Evolutionary conservation across 2,797 vertebrate species (phyloP).

Genomic region (Graptemys geographica): DNA sequence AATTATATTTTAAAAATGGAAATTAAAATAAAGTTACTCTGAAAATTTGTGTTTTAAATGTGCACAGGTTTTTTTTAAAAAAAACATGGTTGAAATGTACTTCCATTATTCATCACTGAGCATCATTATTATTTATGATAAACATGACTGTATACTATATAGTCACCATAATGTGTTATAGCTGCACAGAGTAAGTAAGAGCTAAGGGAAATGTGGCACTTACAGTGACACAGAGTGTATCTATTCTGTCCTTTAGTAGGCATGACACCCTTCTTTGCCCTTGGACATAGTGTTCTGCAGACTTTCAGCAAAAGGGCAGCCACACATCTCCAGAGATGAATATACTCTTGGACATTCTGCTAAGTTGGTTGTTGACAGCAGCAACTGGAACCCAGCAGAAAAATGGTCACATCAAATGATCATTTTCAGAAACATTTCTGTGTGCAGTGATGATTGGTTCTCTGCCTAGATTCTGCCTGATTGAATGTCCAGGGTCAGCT

Average conservation of each 20-base stretch:
- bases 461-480: not conserved
- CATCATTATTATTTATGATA: not conserved
- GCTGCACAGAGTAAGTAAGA: not conserved
- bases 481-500: not conserved
- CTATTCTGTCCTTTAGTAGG: not conserved
- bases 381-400: conserved; percentile 6
- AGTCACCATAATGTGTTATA: not conserved
- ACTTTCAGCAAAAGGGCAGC: conserved; percentile 4
- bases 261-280: not conserved
- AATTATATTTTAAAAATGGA: not conserved
- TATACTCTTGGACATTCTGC: conserved; percentile 18
- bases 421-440: conserved; percentile 30
- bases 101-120: not conserved
- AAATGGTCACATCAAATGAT: not conserved
- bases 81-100: not conserved
- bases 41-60: not conserved
- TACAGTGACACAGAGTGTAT: not conserved
- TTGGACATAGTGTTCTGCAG: not conserved
- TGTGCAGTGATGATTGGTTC: not conserved
- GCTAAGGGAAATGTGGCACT: not conserved
- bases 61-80: not conserved
- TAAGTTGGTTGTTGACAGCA: conserved; percentile 38
- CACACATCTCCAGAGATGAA: not conserved
- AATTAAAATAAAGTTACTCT: not conserved
- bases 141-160: not conserved